A percentile compares a stretch with the other conserved stretches of the same genome.
phyloP scores from a whole-genome alignment of 2,113 vertebrate genomes.

The Forbesichthys papilliferus region DNA sequence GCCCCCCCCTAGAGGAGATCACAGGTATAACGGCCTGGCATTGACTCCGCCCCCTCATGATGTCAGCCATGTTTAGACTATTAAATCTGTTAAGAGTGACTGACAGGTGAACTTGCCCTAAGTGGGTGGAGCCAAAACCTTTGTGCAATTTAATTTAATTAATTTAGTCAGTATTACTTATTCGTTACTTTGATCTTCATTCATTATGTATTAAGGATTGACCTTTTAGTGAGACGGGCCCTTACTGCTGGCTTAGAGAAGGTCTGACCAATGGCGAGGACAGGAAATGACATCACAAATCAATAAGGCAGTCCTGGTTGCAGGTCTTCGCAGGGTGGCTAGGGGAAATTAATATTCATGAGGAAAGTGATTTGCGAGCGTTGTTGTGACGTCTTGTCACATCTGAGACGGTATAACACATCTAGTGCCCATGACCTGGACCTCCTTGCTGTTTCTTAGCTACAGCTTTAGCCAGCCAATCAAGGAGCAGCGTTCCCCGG shows the following conservation, averaged over 20 bases:
- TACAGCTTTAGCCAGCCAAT: no score
- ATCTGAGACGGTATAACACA: no score
- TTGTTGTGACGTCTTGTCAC: no score
- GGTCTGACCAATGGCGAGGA: neutral
- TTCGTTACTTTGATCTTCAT: conserved; percentile 69
- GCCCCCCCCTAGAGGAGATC: conserved; percentile 76
- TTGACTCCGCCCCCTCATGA: neutral
- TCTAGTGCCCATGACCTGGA: no score
- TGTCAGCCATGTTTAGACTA: neutral
- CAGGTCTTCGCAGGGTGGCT: no score
- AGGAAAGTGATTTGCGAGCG: no score
- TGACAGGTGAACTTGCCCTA: neutral
- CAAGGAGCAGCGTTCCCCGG: no score
- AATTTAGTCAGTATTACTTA: conserved; percentile 77
- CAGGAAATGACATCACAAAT: neutral
- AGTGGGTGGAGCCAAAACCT: conserved; percentile 17
- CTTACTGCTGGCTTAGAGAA: conserved; percentile 9
- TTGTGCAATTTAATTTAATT: conserved; percentile 80
- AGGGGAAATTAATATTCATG: no score
- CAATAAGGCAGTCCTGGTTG: no score
- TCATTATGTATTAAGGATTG: conserved; percentile 72
- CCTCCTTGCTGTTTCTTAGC: no score
- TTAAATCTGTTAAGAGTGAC: conserved; percentile 2
- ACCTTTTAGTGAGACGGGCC: conserved; percentile 72
- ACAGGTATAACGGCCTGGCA: conserved; percentile 71